Base-by-base conservation (phyloP, 2,797 vertebrate genomes). In the Sciaenops ocellatus region DNA sequence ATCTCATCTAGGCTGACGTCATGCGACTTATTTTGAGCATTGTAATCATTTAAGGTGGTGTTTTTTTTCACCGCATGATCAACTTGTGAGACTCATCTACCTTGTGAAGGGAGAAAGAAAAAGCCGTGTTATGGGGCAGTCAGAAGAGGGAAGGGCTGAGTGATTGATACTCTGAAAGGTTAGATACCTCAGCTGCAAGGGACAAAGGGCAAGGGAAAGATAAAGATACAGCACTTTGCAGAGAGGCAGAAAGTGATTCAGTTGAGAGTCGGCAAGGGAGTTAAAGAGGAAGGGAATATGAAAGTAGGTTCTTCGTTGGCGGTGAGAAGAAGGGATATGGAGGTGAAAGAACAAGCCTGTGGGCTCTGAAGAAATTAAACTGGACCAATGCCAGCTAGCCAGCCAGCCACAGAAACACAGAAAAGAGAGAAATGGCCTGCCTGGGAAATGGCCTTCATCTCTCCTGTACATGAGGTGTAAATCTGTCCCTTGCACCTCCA, bases 291-390 rank as follows among this genome's bases (percentile, higher is more conserved):
- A 42, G 70, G 69, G 48, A 75, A 69, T 73, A 64, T 73, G 50
- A 85, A 84, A 85, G 78, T 30, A 62, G 78, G 59, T 55, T 85
- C 60, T 56, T 54, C 8, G 26, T 74, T 68, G 77, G 79, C 22
- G 41, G 68, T 6, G 17, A 69, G 63, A 83, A 76, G 61, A 79
- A 44, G 68, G 76, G 59, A 73, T 71, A 13, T 22, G 64, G 67
- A 73, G 84, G 85, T 74, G 72, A 86, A 69, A 84, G 83, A 90
- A 89, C 63, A 85, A 77, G 88, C 84, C 83, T 82, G 59, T 78
- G 68, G 86, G 85, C 83, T 76, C 73, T 30, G 82, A 94, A 85
- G 92, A 95, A 94, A 95, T 96, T 91, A 91, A 95, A 94, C 38
- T 94, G 95, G 95, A 95, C 87, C 79, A 41, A 86, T 61, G 94